A percentile compares a stretch with the other conserved stretches of the same genome.
phyloP scores from a whole-genome alignment of 1,140 invertebrate species.

The Goniozus legneri region DNA sequence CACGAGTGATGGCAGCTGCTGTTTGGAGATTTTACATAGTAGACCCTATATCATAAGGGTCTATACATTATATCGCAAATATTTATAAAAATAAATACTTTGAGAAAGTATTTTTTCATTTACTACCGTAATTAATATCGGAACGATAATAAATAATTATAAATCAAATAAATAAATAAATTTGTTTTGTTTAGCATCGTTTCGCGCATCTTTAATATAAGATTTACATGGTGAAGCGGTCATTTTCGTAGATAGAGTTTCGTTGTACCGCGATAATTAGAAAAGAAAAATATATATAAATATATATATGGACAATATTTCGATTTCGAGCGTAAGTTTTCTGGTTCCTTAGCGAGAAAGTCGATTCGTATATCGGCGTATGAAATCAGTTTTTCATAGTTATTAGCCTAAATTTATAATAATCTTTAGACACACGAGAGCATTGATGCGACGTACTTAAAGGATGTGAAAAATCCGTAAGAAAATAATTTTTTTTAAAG shows the following conservation, averaged over 20 bases:
- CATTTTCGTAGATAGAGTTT: conserved; percentile 31
- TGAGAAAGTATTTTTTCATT: conserved; percentile 37
- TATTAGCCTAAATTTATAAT: conserved; percentile 4
- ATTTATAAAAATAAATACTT: conserved; percentile 57
- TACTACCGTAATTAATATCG: conserved; percentile 42
- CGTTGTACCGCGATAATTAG: conserved; percentile 39
- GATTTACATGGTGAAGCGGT: conserved; percentile 41
- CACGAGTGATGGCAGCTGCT: conserved; percentile 35
- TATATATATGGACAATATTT: conserved; percentile 34
- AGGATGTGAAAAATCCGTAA: no score
- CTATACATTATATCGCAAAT: conserved; percentile 33
- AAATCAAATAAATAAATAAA: conserved; percentile 56
- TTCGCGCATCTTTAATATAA: conserved; percentile 45
- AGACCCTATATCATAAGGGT: conserved; percentile 25
- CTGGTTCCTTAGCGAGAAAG: conserved; percentile 29
- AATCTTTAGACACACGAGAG: conserved; percentile 1
- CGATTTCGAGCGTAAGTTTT: conserved; percentile 31
- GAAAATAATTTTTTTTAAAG: no score
- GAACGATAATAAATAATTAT: conserved; percentile 49
- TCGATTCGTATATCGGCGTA: conserved; percentile 26
- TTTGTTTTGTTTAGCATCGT: conserved; percentile 47
- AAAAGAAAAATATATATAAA: conserved; percentile 42
- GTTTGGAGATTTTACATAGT: conserved; percentile 23
- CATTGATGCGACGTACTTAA: conserved; percentile 15
- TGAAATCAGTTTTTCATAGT: conserved; percentile 6